phyloP scores from a whole-genome alignment of 2,113 vertebrate genomes.

The Malurus alboscapulatus region DNA sequence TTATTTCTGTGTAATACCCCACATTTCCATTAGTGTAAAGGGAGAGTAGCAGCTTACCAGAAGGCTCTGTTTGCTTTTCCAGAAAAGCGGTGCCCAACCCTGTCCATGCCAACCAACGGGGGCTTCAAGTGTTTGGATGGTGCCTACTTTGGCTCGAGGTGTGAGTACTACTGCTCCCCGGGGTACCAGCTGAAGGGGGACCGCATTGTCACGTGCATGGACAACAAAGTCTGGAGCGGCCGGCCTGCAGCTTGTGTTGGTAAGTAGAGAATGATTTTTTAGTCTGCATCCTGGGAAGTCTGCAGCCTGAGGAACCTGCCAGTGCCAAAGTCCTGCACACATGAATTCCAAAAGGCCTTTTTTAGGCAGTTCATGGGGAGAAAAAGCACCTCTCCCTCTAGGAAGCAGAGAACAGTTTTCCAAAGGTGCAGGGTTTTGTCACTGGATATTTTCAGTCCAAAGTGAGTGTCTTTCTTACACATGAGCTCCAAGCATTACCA shows the following conservation, averaged over 20 bases:
- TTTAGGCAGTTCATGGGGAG: not conserved
- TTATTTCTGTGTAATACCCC: not conserved
- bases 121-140: conserved; percentile 93
- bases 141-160: conserved; percentile 93
- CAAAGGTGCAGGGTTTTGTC: not conserved
- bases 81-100: conserved; percentile 90
- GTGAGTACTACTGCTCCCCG: conserved; percentile 91
- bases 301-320: not conserved
- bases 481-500: not conserved
- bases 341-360: not conserved
- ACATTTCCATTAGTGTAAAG: not conserved
- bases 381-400: not conserved
- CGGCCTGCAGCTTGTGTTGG: conserved; percentile 84
- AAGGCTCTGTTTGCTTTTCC: conserved; percentile 12
- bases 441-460: not conserved
- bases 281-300: not conserved
- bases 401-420: not conserved
- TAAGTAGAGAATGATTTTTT: conserved; percentile 70
- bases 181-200: conserved; percentile 90
- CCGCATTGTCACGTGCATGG: conserved; percentile 82
- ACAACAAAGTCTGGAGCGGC: conserved; percentile 87
- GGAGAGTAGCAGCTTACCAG: not conserved
- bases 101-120: conserved; percentile 86
- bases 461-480: not conserved
- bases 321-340: not conserved